Conservation (phyloP, 2,797 vertebrate genomes). For the Crotalus adamanteus region DNA sequence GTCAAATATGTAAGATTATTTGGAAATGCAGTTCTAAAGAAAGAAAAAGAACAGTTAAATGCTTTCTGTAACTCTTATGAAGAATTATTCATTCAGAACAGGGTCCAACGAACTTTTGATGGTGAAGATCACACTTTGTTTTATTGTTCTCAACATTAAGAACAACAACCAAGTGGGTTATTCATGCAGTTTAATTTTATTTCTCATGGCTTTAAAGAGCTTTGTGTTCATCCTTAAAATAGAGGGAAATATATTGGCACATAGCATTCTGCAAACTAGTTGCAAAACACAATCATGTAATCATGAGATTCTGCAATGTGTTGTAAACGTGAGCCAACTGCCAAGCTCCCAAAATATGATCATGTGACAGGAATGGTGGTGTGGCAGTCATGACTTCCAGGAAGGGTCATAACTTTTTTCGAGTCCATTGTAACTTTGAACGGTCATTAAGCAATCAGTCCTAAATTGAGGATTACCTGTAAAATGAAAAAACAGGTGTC, state of each 20-base stretch:
- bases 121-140: neutral
- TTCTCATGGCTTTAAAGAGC: neutral
- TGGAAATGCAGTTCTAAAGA: neutral
- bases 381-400: neutral
- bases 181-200: neutral
- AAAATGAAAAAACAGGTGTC: neutral
- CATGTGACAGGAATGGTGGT: neutral
- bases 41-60: neutral
- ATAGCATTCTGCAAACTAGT: neutral
- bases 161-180: neutral
- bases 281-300: neutral
- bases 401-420: neutral
- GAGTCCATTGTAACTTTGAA: neutral
- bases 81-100: neutral
- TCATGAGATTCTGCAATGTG: neutral
- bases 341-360: neutral
- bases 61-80: neutral
- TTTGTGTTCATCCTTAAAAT: neutral
- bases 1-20: neutral
- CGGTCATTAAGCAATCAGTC: neutral
- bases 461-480: neutral
- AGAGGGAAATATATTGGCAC: neutral
- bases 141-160: neutral
- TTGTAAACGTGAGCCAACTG: neutral
- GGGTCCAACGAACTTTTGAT: neutral